phyloP scores from a whole-genome alignment of 1,140 invertebrate genomes.

The Drosophila repletoides region DNA sequence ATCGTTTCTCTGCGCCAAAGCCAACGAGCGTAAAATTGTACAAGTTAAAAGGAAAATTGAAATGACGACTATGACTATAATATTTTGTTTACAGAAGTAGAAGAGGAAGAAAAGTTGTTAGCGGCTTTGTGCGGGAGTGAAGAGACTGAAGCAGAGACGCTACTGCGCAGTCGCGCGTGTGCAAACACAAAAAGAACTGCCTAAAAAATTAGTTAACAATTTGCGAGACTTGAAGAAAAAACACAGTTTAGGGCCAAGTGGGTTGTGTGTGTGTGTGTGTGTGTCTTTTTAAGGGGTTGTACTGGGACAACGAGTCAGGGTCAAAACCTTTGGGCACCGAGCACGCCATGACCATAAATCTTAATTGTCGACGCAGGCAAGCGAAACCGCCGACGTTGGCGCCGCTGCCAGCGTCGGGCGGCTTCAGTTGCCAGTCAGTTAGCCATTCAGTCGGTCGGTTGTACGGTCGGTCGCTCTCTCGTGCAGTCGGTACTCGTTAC shows the following conservation, averaged over 20 bases:
- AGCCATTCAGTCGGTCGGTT: conserved; percentile 10
- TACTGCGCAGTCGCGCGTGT: conserved; percentile 72
- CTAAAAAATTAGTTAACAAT: conserved; percentile 59
- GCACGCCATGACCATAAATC: conserved; percentile 77
- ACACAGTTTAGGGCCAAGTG: conserved; percentile 5
- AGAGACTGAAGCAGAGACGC: not conserved
- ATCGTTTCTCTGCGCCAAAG: conserved; percentile 29
- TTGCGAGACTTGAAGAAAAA: conserved; percentile 25
- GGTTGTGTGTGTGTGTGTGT: no score
- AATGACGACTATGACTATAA: conserved; percentile 17
- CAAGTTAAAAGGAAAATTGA: conserved; percentile 65
- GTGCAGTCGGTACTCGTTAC: not conserved
- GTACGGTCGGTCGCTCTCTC: not conserved
- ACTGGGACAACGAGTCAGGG: conserved; percentile 18
- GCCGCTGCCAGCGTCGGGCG: conserved; percentile 23
- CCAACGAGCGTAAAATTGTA: conserved; percentile 69
- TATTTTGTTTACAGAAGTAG: not conserved
- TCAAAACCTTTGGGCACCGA: conserved; percentile 47
- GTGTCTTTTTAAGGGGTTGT: no score
- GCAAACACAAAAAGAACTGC: conserved; percentile 1
- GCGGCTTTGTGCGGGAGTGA: not conserved
- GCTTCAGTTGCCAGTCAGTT: conserved; percentile 6
- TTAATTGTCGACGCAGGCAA: conserved; percentile 75
- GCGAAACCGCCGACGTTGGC: conserved; percentile 48
- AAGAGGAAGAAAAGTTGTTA: not conserved